Conservation (phyloP, 2,797 vertebrate species). For the Mareca penelope region DNA sequence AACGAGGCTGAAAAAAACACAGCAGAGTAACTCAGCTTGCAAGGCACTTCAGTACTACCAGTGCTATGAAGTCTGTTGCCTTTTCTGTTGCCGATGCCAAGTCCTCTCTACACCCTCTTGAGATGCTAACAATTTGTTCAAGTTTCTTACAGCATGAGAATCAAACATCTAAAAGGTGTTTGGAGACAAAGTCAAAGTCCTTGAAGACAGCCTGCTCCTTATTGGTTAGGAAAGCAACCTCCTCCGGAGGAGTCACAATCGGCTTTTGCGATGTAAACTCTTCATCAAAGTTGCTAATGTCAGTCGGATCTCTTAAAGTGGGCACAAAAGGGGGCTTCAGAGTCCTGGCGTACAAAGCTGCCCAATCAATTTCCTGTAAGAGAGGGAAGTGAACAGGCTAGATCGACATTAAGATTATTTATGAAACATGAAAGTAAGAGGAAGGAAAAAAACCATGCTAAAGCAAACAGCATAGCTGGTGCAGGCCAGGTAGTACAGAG, state of each 20-base stretch:
- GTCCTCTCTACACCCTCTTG: not conserved
- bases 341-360: conserved; percentile 83
- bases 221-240: conserved; percentile 73
- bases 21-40: not conserved
- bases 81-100: conserved; percentile 8
- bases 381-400: not conserved
- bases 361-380: conserved; percentile 86
- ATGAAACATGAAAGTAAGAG: not conserved
- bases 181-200: conserved; percentile 91
- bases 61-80: not conserved
- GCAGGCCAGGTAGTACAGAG: not conserved
- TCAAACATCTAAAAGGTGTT: conserved; percentile 67
- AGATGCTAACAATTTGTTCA: not conserved
- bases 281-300: conserved; percentile 91
- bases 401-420: not conserved
- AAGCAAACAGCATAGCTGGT: not conserved
- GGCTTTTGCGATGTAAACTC: conserved; percentile 91
- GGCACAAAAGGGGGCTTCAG: conserved; percentile 90
- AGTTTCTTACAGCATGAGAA: not conserved
- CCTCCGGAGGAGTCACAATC: conserved; percentile 84
- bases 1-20: not conserved
- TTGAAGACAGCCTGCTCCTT: conserved; percentile 87
- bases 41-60: not conserved
- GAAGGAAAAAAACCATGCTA: not conserved
- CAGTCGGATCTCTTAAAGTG: conserved; percentile 76